A percentile compares a stretch with the other conserved stretches of the same genome.
Conservation (phyloP, 2,888 invertebrate genomes). For the Aporophyla nigra region DNA sequence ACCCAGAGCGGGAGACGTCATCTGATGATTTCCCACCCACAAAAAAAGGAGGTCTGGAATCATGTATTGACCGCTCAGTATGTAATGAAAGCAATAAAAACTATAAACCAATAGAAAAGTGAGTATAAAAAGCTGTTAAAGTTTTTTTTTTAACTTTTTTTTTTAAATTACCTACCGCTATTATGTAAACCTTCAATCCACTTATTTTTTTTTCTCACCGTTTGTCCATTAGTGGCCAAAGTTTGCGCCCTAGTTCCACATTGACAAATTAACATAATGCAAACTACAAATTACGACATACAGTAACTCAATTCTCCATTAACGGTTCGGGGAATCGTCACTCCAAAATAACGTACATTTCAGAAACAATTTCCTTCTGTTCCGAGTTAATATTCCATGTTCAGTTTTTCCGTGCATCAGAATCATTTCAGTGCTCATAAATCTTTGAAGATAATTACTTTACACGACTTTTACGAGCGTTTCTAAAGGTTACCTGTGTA, state of each 20-base stretch:
- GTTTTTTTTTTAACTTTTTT: too few relatives aligned
- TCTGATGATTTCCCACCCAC: too few relatives aligned
- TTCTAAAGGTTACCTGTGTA: constrained; percentile 46
- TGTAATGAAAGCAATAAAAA: too few relatives aligned
- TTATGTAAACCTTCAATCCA: too few relatives aligned
- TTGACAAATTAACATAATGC: not conserved
- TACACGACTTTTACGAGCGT: constrained; percentile 58
- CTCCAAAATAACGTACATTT: constrained; percentile 3
- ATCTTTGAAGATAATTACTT: constrained; percentile 61
- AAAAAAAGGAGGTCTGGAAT: too few relatives aligned
- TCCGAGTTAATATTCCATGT: constrained; percentile 33
- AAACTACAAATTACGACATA: not conserved
- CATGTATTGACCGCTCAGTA: too few relatives aligned
- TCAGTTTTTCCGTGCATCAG: constrained; percentile 36
- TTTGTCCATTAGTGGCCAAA: not conserved
- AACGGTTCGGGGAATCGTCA: not conserved
- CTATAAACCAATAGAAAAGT: too few relatives aligned
- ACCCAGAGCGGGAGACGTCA: too few relatives aligned
- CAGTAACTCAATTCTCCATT: too few relatives aligned
- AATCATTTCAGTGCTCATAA: constrained; percentile 47
- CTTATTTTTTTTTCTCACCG: too few relatives aligned
- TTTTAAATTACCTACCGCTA: too few relatives aligned
- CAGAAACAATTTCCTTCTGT: constrained; percentile 9
- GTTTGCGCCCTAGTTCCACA: not conserved
- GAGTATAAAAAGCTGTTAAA: too few relatives aligned